These are phyloP conservation scores for Choloepus didactylus DNA, from an alignment of 2,797 vertebrate species.

Conservation along the genomic window DNA sequence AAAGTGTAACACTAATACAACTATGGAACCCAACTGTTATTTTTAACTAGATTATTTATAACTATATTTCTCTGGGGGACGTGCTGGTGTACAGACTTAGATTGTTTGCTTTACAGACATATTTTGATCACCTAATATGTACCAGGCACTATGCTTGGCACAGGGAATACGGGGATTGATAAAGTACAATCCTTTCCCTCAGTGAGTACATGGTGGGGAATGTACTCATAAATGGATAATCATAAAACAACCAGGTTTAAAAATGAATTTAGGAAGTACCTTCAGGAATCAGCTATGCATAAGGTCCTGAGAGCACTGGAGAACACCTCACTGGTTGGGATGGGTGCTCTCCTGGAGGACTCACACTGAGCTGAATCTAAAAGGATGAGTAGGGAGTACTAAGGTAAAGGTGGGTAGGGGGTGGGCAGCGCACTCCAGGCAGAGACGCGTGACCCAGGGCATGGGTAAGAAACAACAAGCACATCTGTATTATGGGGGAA, in stretches of 20 bases:
- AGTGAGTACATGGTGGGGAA: neutral
- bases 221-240: neutral
- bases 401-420: neutral
- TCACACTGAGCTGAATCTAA: neutral
- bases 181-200: conserved; percentile 3
- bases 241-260: neutral
- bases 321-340: neutral
- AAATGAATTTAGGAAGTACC: neutral
- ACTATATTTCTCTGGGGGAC: conserved; percentile 45
- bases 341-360: neutral
- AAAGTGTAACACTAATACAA: neutral
- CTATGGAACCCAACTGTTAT: neutral
- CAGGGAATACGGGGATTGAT: neutral
- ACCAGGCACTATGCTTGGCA: neutral
- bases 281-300: neutral
- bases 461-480: neutral
- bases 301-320: neutral
- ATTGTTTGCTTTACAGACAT: conserved; percentile 57
- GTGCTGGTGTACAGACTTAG: conserved; percentile 30
- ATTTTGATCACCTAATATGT: conserved; percentile 51
- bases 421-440: neutral
- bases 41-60: conserved; percentile 56
- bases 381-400: neutral
- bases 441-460: neutral
- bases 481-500: neutral